Conservation (phyloP, 2,888 invertebrate species). For the Scaptomyza flava region DNA sequence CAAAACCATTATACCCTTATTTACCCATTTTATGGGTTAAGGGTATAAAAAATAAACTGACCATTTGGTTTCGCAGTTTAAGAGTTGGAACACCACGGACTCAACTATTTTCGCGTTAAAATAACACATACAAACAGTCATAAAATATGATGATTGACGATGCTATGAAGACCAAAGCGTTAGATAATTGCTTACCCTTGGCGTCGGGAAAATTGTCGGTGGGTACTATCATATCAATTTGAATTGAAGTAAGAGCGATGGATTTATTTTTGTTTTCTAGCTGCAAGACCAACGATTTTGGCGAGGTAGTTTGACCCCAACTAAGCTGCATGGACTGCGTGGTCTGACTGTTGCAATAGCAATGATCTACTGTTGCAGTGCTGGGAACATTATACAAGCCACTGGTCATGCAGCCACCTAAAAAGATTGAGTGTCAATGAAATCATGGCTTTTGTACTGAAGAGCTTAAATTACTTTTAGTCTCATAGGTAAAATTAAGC, state of each 20-base stretch:
- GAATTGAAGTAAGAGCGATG: slow-evolving; percentile 76
- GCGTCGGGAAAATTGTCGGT: slow-evolving; percentile 82
- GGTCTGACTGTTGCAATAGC: slow-evolving; percentile 82
- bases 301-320: slow-evolving; percentile 66
- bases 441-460: not conserved
- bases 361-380: slow-evolving; percentile 81
- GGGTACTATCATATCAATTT: slow-evolving; percentile 73
- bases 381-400: slow-evolving; percentile 85
- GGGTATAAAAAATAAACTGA: too few relatives aligned
- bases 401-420: slow-evolving; percentile 79
- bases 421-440: not conserved
- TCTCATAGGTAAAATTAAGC: slow-evolving; percentile 86
- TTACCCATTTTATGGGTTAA: too few relatives aligned
- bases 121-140: not conserved
- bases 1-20: too few relatives aligned
- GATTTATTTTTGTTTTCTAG: slow-evolving; percentile 84
- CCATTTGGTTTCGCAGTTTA: too few relatives aligned
- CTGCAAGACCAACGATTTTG: slow-evolving; percentile 81
- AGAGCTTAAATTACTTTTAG: slow-evolving; percentile 67
- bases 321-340: slow-evolving; percentile 84
- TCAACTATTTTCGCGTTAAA: too few relatives aligned
- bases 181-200: slow-evolving; percentile 65
- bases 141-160: not conserved
- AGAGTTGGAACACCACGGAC: too few relatives aligned
- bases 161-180: not conserved